Evolutionary conservation across 2,797 vertebrate genomes (phyloP).

Genomic region (Ciconia nigra): DNA sequence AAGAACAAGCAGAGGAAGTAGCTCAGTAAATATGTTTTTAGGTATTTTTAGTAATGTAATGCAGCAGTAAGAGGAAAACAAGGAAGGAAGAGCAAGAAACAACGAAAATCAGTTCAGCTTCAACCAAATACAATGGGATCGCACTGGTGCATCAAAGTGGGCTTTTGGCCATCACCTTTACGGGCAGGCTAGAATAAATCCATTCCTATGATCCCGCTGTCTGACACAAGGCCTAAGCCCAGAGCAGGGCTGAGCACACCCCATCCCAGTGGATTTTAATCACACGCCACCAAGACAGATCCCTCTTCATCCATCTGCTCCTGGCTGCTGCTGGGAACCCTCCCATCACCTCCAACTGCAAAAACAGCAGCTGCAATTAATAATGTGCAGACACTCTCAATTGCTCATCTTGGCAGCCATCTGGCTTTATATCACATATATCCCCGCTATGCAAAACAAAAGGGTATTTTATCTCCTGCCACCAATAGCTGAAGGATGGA

Average conservation of each 20-base stretch:
- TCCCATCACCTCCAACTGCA: background rate
- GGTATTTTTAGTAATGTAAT: slow-evolving; percentile 39
- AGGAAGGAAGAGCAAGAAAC: background rate
- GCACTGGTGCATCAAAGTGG: background rate
- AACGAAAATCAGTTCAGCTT: background rate
- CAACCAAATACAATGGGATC: background rate
- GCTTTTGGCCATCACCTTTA: background rate
- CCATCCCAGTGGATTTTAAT: background rate
- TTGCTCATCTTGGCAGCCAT: slow-evolving; percentile 26
- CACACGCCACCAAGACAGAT: background rate
- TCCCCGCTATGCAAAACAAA: background rate
- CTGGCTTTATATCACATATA: background rate
- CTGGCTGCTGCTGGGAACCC: background rate
- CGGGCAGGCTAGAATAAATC: background rate
- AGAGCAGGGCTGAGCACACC: background rate
- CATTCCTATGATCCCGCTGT: background rate
- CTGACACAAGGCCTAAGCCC: background rate
- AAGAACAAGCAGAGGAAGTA: slow-evolving; percentile 36
- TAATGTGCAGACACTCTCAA: background rate
- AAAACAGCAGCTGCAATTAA: slow-evolving; percentile 17
- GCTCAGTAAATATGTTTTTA: background rate
- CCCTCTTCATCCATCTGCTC: background rate
- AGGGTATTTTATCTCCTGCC: background rate
- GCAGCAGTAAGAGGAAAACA: slow-evolving; percentile 22
- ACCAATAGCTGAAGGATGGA: background rate